Conservation (phyloP, 2,888 invertebrate species). For the Anoplius nigerrimus region DNA sequence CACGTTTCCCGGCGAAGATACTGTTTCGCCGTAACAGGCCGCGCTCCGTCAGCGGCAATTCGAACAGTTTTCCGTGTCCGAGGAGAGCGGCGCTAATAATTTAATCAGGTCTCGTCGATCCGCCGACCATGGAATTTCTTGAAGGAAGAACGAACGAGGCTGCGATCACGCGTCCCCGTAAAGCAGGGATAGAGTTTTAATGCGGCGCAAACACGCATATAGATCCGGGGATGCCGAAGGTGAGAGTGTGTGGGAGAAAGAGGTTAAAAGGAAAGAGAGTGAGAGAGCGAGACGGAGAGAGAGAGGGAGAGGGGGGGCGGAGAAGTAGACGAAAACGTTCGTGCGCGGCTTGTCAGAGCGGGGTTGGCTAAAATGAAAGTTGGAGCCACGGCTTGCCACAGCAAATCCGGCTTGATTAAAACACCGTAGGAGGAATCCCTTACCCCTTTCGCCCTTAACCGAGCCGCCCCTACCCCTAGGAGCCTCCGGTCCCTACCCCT, state of each 20-base stretch:
- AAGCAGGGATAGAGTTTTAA: conserved; percentile 66
- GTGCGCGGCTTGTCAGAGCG: conserved; percentile 54
- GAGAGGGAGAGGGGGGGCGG: conserved; percentile 22
- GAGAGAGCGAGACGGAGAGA: conserved; percentile 17
- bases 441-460: conserved; percentile 64
- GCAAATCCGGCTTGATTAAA: conserved; percentile 76
- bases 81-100: conserved; percentile 16
- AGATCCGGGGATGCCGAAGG: conserved; percentile 33
- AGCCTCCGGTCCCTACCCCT: conserved; percentile 39
- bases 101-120: conserved; percentile 32
- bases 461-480: conserved; percentile 36
- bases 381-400: conserved; percentile 74
- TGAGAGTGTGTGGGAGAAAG: conserved; percentile 37
- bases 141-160: conserved; percentile 40
- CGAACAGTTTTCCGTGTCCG: no score
- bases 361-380: conserved; percentile 74
- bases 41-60: no score
- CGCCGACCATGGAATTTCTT: conserved; percentile 39
- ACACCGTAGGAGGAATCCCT: conserved; percentile 73
- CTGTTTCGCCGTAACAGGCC: no score
- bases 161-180: conserved; percentile 44
- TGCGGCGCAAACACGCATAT: conserved; percentile 61
- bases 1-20: no score
- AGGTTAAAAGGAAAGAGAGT: conserved; percentile 29
- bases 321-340: conserved; percentile 55